Percentiles rank a stretch among this genome's conserved stretches.
Evolutionary conservation across 2,888 invertebrate species (phyloP).

Genomic region (Ornithoptera alexandrae): DNA sequence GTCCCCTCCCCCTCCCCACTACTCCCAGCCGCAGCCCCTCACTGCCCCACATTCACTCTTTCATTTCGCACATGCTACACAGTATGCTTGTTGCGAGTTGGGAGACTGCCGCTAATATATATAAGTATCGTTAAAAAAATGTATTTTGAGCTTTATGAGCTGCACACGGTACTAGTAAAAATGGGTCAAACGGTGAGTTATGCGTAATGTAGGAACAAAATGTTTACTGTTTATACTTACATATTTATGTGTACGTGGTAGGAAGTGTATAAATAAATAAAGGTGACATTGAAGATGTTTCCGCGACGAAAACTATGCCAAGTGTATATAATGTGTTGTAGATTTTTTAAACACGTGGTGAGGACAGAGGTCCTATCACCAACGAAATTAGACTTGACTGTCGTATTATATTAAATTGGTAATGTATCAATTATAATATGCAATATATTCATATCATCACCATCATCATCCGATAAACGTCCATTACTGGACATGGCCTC

Average conservation of each 20-base stretch:
- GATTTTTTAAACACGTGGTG: slow-evolving; percentile 11
- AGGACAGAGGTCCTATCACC: not conserved
- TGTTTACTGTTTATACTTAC: slow-evolving; percentile 26
- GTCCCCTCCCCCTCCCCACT: slow-evolving; percentile 39
- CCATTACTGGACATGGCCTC: too few relatives aligned
- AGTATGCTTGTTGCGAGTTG: slow-evolving; percentile 39
- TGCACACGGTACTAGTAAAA: slow-evolving; percentile 30
- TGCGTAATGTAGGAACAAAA: slow-evolving; percentile 28
- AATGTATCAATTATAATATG: not conserved
- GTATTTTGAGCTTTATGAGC: slow-evolving; percentile 25
- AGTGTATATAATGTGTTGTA: slow-evolving; percentile 38
- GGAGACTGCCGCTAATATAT: slow-evolving; percentile 32
- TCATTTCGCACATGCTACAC: slow-evolving; percentile 64
- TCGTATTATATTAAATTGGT: not conserved
- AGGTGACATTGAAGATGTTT: slow-evolving; percentile 65
- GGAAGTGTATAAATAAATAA: slow-evolving; percentile 55
- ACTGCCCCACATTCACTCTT: slow-evolving; percentile 77
- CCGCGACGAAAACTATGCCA: slow-evolving; percentile 56
- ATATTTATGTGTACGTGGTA: slow-evolving; percentile 35
- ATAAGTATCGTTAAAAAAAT: slow-evolving; percentile 30
- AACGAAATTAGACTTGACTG: not conserved
- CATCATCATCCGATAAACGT: too few relatives aligned
- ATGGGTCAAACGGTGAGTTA: slow-evolving; percentile 28
- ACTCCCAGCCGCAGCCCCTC: slow-evolving; percentile 63
- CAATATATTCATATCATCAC: not conserved